Evolutionary conservation across 1,140 invertebrate species (phyloP).

Genomic region (Drosophila arizonae): DNA sequence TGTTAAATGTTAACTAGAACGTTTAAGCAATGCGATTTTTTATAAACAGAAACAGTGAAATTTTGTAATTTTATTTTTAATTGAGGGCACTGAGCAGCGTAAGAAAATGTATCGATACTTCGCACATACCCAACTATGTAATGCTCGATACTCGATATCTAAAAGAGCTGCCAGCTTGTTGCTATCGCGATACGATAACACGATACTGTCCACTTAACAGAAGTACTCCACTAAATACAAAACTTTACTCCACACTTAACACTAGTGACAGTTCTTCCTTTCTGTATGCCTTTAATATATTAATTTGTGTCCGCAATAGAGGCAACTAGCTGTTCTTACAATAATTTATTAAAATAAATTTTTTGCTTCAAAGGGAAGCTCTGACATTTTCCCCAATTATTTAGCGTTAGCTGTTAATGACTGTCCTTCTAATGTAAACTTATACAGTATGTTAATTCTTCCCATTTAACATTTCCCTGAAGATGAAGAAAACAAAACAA

Average conservation of each 20-base stretch:
- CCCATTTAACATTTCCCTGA: neutral
- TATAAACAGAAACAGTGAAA: conserved; percentile 66
- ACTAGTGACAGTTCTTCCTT: neutral
- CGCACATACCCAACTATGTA: conserved; percentile 33
- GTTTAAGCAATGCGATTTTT: conserved; percentile 53
- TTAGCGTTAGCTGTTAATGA: neutral
- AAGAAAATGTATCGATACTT: conserved; percentile 55
- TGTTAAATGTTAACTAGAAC: conserved; percentile 62
- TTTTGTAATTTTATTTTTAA: conserved; percentile 76
- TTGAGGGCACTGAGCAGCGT: conserved; percentile 68
- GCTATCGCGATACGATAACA: conserved; percentile 18
- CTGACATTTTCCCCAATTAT: too few relatives aligned
- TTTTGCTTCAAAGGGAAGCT: too few relatives aligned
- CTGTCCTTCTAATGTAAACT: neutral
- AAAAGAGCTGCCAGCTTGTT: conserved; percentile 15
- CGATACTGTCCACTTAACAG: conserved; percentile 10
- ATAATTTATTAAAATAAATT: too few relatives aligned
- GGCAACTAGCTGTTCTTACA: too few relatives aligned
- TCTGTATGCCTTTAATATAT: neutral
- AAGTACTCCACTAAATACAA: neutral
- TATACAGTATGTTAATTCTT: neutral
- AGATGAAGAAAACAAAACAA: conserved; percentile 10
- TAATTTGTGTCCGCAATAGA: neutral
- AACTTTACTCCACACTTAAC: conserved; percentile 18
- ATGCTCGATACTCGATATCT: conserved; percentile 25